Evolutionary conservation across 2,888 invertebrate species (phyloP).

Genomic region (Ophion obscuratus): DNA sequence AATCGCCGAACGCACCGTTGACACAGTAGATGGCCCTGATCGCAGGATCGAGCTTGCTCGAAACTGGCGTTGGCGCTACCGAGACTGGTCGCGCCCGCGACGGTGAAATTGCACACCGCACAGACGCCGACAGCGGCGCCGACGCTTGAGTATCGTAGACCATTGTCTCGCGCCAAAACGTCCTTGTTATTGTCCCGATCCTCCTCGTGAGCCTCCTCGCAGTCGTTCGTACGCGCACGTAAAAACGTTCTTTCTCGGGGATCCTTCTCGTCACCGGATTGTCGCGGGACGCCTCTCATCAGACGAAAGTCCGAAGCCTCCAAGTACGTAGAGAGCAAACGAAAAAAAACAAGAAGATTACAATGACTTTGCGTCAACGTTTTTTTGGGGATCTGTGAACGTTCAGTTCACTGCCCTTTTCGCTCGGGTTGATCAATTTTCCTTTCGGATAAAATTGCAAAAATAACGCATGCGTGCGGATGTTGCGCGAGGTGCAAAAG

Average conservation of each 20-base stretch:
- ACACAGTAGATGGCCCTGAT: conserved; percentile 77
- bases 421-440: neutral
- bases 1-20: conserved; percentile 76
- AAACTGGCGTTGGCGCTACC: conserved; percentile 65
- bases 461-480: neutral
- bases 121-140: conserved; percentile 70
- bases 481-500: neutral
- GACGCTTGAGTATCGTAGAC: conserved; percentile 36
- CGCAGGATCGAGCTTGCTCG: conserved; percentile 72
- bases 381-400: neutral
- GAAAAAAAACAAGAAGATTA: conserved; percentile 1
- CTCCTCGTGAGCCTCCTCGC: conserved; percentile 67
- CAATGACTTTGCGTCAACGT: neutral
- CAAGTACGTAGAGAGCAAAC: neutral
- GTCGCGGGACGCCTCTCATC: conserved; percentile 48
- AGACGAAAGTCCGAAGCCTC: conserved; percentile 56
- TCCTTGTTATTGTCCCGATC: conserved; percentile 62
- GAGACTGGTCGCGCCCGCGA: conserved; percentile 64
- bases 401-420: neutral
- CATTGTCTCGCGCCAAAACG: conserved; percentile 20
- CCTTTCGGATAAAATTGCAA: neutral
- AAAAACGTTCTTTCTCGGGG: conserved; percentile 42
- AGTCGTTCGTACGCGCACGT: conserved; percentile 33
- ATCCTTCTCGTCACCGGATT: conserved; percentile 57
- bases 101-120: conserved; percentile 74